Evolutionary conservation across 2,797 vertebrate species (phyloP), one percentile per base, ranked within the genome.

Genomic region (Sebastes iracundus): DNA sequence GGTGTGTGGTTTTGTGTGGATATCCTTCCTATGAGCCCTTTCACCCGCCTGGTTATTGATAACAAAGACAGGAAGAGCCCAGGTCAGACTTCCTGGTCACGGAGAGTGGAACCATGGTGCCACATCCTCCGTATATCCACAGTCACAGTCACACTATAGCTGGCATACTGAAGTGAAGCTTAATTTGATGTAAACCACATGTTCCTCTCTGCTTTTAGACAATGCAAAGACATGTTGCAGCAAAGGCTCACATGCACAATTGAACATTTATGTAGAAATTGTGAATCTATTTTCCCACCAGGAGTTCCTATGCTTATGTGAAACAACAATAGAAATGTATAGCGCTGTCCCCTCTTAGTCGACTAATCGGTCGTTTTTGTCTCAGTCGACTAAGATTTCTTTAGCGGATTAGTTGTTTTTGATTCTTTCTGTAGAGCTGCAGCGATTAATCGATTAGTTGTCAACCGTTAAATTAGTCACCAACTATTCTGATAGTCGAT

Each of bases 1-100:
- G n/a, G 49, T 77, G 73, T 82, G 61, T 55, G 14, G 35, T 67
- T 85, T 3, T 80, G 60, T 67, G 79, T 49, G 23, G 11, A 33
- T 77, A 28, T 92, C 64, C 74, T 93, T 86, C 78, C 80, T 70
- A 35, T 28, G 71, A 87, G 49, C 35, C 52, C 61, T 77, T 81
- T 77, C 62, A 82, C 72, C 85, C 58, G 56, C 75, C 84, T 84
- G 81, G 78, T 85, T 84, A 61, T 82, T 82, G 79, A 85, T 85
- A 94, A 96, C 95, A 96, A 96, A 94, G 91, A 82, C 91, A 90
- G 95, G 95, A 96, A 95, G 92, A 25, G 84, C 74, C 75, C 46
- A 79, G 75, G 82, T 88, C 90, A 84, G 38, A 52, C 79, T 93
- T 95, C 94, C 94, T 90, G 78, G 53, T 85, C 22, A 62, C 59